Base-by-base conservation (phyloP, 2,797 vertebrate species). In the Fistularia tabacaria region DNA sequence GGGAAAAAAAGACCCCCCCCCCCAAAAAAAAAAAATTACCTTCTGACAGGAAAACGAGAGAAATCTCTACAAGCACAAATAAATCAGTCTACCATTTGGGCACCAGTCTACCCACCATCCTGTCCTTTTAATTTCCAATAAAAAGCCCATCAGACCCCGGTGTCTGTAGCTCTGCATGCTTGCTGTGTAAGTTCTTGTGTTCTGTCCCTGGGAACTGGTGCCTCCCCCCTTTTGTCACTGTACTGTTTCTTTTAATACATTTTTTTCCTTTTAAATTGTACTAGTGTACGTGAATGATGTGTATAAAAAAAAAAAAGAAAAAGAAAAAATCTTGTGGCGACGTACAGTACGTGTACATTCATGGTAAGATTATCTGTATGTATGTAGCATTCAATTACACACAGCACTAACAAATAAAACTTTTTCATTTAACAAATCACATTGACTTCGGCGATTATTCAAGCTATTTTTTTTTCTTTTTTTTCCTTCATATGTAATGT, bases 361-460 rank as follows among this genome's bases (percentile, higher is more conserved):
- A 89, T 88, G 84, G 82, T 86, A 66, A 87, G 78, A 80, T 80
- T 64, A 72, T 80, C 69, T 85, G 88, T 89, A 85, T 90, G 88
- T 90, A 88, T 90, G 88, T 90, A 90, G 87, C 89, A 87, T 90
- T 91, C 81, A 81, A 82, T 70, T 90, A 90, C 85, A 87, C 83
- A 87, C 81, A 82, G 86, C 90, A 90, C 89, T 90, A 91, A 91
- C 85, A 85, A 91, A 91, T 92, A 89, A 91, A 87, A 70, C 3
- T 71, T 78, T 72, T 78, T 68, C 62, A 74, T 83, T 79, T 78
- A 57, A 73, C 64, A 59, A 68, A 1, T 14, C 10, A 4, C 8
- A 2, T 12, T 0, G 40, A 41, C 25, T 64, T 1, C 1, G 9
- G 40, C 42, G 3, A 11, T 66, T 50, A 14, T 49, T 69, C 8